phyloP scores from a whole-genome alignment of 1,140 invertebrate genomes.

The Drepana arcuata region DNA sequence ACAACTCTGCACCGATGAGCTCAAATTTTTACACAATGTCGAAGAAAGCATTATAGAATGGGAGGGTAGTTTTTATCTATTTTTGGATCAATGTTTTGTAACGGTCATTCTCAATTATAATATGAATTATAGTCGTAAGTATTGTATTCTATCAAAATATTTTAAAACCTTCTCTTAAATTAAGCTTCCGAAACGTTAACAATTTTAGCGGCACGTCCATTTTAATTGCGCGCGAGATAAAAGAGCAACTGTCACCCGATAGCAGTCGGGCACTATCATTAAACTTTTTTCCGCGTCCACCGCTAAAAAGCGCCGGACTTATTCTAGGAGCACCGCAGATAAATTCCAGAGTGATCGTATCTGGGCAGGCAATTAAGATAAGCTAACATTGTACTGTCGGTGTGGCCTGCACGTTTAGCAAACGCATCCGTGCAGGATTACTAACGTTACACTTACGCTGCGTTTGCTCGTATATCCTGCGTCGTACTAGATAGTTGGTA shows the following conservation, averaged over 20 bases:
- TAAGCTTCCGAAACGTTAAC: neutral
- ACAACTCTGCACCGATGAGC: too few species aligned
- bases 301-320: conserved; percentile 30
- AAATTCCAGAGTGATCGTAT: conserved; percentile 50
- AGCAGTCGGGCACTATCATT: conserved; percentile 22
- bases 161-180: too few species aligned
- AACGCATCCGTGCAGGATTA: conserved; percentile 24
- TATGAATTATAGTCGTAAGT: too few species aligned
- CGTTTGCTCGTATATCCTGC: too few species aligned
- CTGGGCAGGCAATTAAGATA: conserved; percentile 59
- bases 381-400: conserved; percentile 51
- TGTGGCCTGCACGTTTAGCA: conserved; percentile 36
- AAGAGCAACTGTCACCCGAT: conserved; percentile 9
- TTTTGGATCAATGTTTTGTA: conserved; percentile 1
- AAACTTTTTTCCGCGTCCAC: conserved; percentile 28
- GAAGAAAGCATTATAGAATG: too few species aligned
- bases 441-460: conserved; percentile 19
- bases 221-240: conserved; percentile 11
- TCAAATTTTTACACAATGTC: too few species aligned
- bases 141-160: too few species aligned
- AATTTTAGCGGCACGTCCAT: conserved; percentile 3
- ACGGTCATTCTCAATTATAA: too few species aligned
- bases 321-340: conserved; percentile 31
- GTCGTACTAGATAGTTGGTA: too few species aligned
- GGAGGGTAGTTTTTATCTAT: conserved; percentile 1